Conservation (phyloP, 2,888 invertebrate species). For the Carterocephalus palaemon region DNA sequence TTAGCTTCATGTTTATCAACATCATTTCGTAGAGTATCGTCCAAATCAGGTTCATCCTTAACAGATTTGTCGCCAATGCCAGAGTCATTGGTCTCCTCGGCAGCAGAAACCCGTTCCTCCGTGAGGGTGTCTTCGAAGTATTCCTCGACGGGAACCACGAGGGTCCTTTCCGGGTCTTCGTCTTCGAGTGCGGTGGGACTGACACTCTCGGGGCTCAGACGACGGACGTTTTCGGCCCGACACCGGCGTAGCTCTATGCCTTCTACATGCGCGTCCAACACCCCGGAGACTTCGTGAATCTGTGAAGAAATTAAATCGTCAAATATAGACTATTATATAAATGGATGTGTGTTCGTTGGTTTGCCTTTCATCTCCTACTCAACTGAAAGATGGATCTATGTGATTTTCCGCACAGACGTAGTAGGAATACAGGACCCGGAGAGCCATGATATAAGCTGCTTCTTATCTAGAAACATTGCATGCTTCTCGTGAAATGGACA, state of each 20-base stretch:
- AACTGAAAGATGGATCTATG: too few species aligned
- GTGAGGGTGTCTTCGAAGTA: slow-evolving; percentile 61
- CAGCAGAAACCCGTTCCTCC: slow-evolving; percentile 39
- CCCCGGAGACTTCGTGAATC: slow-evolving; percentile 65
- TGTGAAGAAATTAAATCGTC: slow-evolving; percentile 33
- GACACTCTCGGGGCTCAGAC: slow-evolving; percentile 37
- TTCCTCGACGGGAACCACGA: slow-evolving; percentile 48
- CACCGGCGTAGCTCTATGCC: slow-evolving; percentile 57
- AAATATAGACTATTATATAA: too few species aligned
- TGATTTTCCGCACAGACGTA: background rate
- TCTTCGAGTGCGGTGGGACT: slow-evolving; percentile 42
- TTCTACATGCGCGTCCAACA: slow-evolving; percentile 61
- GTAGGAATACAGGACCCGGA: background rate
- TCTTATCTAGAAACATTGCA: too few species aligned
- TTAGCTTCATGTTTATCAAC: slow-evolving; percentile 15
- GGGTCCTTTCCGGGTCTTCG: slow-evolving; percentile 52
- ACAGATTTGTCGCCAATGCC: slow-evolving; percentile 36
- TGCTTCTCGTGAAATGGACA: background rate
- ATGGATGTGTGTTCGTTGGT: background rate
- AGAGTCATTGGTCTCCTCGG: slow-evolving; percentile 34
- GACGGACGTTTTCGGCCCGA: slow-evolving; percentile 44
- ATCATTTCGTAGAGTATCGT: background rate
- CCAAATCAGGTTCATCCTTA: background rate
- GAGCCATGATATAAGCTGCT: background rate
- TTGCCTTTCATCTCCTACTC: too few species aligned